Evolutionary conservation across 2,888 invertebrate species (phyloP), one percentile per base, ranked within the genome.

Genomic region (Andrena bucephala): DNA sequence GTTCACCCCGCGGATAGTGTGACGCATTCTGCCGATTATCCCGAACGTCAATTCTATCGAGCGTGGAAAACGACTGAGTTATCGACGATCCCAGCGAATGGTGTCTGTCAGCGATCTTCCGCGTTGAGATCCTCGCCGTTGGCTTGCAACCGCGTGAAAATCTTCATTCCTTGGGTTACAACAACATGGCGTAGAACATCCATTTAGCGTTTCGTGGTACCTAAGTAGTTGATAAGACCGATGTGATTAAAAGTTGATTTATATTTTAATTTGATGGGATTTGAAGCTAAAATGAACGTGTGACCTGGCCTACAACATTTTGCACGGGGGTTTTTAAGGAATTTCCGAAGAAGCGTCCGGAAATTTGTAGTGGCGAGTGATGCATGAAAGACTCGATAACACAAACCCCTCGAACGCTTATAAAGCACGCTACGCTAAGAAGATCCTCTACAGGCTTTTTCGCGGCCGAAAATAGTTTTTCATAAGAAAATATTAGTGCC

Each of bases 1-100:
- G 72, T 74, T 20, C 59, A 50, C 52, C 65, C 16, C 50, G 75
- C n/a, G 73, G 71, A 66, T 67, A 27, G 33, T 36, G 24, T 62
- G 48, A 66, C 66, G 75, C 57, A 76, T 79, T 75, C 63, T 33
- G 63, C 68, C 60, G 77, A 68, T 24, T 27, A 57, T 63, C 67
- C 70, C 75, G 68, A 75, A 82, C 77, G 82, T 83, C 83, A 79
- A 68, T 31, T 72, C 73, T 8, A 63, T 77, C 75, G 66, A 63
- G 62, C 57, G 68, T 50, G 69, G 48, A 77, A 72, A 87, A 74
- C 60, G 62, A 24, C 48, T 50, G 24, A 77, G 59, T 84, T 84
- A 78, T 84, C 72, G 33, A 7, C 7, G 42, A 48, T 52, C 54
- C 60, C 57, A 66, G 48, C 74, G 57, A 54, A 60, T n/a, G 74